Percentiles rank a stretch among this genome's conserved stretches.
Conservation (phyloP, 2,888 invertebrate species). For the Mesoligia furuncula region DNA sequence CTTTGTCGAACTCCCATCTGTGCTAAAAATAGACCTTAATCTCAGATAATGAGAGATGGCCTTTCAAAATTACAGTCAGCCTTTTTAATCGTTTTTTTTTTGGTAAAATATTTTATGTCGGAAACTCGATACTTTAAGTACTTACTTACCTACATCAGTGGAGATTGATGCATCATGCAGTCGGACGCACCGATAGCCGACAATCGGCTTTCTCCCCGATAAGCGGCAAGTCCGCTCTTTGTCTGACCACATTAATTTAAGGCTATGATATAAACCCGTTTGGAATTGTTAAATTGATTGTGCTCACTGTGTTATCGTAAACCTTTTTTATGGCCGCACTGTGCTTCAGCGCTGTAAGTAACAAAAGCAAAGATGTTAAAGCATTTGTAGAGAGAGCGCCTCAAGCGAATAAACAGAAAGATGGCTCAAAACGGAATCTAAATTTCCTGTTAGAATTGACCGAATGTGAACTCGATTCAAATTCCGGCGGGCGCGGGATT, state of each 20-base stretch:
- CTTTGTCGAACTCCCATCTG: slow-evolving; percentile 11
- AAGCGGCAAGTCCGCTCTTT: slow-evolving; percentile 81
- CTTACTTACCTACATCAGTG: slow-evolving; percentile 54
- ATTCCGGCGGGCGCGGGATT: slow-evolving; percentile 72
- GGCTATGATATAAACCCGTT: slow-evolving; percentile 80
- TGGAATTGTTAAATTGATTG: slow-evolving; percentile 84
- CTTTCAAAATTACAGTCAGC: not conserved
- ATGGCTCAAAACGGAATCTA: slow-evolving; percentile 73
- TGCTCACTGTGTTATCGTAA: slow-evolving; percentile 77
- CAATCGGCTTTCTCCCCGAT: slow-evolving; percentile 85
- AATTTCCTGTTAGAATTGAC: slow-evolving; percentile 78
- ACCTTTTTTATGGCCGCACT: slow-evolving; percentile 53
- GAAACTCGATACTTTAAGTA: slow-evolving; percentile 60
- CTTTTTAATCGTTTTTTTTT: slow-evolving; percentile 37
- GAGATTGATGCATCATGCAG: slow-evolving; percentile 69
- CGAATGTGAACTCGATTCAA: slow-evolving; percentile 78
- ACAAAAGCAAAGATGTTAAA: slow-evolving; percentile 62
- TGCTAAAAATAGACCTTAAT: slow-evolving; percentile 31
- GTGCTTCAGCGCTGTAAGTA: slow-evolving; percentile 44
- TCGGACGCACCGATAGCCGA: slow-evolving; percentile 66
- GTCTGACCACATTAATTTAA: slow-evolving; percentile 86
- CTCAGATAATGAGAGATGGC: slow-evolving; percentile 9
- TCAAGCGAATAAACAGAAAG: slow-evolving; percentile 75
- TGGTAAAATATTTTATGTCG: slow-evolving; percentile 56
- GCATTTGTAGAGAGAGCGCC: slow-evolving; percentile 63